Conservation (phyloP, 2,797 vertebrate species). For the Pseudomugil gertrudae region DNA sequence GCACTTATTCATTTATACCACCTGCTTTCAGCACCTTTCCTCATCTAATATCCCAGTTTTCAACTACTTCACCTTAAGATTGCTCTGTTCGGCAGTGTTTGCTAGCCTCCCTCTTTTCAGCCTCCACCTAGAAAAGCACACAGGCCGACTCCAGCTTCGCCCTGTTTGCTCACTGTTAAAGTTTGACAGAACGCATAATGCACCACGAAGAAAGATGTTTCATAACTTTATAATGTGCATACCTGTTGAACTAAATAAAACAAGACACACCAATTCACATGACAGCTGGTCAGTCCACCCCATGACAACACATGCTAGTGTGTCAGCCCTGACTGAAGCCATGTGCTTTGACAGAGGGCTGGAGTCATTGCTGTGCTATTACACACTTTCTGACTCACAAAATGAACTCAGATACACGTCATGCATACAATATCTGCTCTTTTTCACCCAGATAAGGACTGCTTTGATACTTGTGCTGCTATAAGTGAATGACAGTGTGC, state of each 20-base stretch:
- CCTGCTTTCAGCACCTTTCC: conserved; percentile 43
- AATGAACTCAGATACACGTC: conserved; percentile 33
- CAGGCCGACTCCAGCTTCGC: conserved; percentile 5
- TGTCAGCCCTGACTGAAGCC: conserved; percentile 64
- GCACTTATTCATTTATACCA: conserved; percentile 36
- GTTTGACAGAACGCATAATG: conserved; percentile 45
- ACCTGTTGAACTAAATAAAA: conserved; percentile 24
- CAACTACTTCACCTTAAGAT: conserved; percentile 19
- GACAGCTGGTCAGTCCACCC: conserved; percentile 43
- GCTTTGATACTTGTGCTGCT: background rate
- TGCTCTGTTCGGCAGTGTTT: conserved; percentile 12
- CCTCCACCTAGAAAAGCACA: conserved; percentile 41
- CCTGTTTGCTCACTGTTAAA: conserved; percentile 52
- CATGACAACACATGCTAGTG: conserved; percentile 61
- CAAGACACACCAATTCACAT: conserved; percentile 19
- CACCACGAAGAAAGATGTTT: background rate
- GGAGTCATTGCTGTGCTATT: conserved; percentile 43
- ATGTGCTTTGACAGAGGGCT: conserved; percentile 65
- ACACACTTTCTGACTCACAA: conserved; percentile 44
- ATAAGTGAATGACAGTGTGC: background rate
- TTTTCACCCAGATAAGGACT: background rate
- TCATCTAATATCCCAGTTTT: conserved; percentile 15
- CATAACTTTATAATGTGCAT: background rate
- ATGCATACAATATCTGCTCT: conserved; percentile 19
- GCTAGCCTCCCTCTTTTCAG: conserved; percentile 10